A percentile compares a stretch with the other conserved stretches of the same genome.
Conservation (phyloP, 2,888 invertebrate species). For the Epirrhoe alternata region DNA sequence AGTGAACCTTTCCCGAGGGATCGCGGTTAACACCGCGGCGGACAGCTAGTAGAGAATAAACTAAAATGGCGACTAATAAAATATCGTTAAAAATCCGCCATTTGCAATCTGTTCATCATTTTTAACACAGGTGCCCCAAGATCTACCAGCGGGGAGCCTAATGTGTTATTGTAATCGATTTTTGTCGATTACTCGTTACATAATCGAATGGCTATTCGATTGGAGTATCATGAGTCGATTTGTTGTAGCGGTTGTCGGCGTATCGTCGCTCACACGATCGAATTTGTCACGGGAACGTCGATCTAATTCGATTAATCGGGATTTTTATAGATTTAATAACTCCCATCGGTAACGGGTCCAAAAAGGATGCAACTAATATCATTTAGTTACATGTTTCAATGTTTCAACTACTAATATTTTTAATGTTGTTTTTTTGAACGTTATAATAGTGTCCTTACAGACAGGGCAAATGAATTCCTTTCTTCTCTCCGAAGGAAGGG, state of each 20-base stretch:
- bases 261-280: constrained; percentile 32
- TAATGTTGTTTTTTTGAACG: too few species aligned
- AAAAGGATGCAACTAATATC: neutral
- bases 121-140: constrained; percentile 43
- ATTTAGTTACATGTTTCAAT: too few species aligned
- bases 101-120: constrained; percentile 18
- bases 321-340: constrained; percentile 6
- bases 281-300: constrained; percentile 30
- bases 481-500: too few species aligned
- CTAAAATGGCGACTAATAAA: constrained; percentile 21
- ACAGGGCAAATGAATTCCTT: too few species aligned
- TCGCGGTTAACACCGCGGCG: too few species aligned
- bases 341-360: neutral
- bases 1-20: too few species aligned
- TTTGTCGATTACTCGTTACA: constrained; percentile 53
- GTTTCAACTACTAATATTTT: too few species aligned
- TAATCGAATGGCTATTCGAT: constrained; percentile 54
- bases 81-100: constrained; percentile 18
- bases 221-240: constrained; percentile 55
- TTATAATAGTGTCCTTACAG: too few species aligned
- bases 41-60: neutral
- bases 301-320: constrained; percentile 25
- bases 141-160: constrained; percentile 50
- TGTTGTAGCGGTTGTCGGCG: constrained; percentile 57
- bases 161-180: constrained; percentile 57